Evolutionary conservation across 35 echinoderm and acorn worm species (phyloP), one percentile per base, ranked within the genome.

Genomic region (Apostichopus japonicus): DNA sequence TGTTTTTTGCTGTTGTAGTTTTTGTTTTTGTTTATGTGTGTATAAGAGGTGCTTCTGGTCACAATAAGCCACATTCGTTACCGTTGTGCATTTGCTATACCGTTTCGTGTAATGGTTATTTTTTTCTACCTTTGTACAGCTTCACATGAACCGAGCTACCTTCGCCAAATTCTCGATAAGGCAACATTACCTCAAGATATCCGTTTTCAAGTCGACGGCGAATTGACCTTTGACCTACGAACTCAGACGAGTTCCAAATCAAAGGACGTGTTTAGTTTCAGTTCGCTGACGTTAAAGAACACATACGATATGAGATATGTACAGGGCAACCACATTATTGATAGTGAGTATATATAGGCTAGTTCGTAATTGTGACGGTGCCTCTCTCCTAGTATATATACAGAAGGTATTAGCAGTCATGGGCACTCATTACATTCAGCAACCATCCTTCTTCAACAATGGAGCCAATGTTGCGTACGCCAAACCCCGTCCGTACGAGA

Each of bases 271-370:
- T 93, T 93, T 52, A 95, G 94, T 27, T 93, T 96, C 63, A 92
- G 79, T 79, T 23, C 93, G 2, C 70, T 96, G 5, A 53, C 72
- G 8, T 83, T 99, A n/a, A 94, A 93, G 77, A 99, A 93, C 72
- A 95, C 95, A 88, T 99, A 99, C 77, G 97, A 99, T 54, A 93
- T 94, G 65, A 90, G 77, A 44, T 99, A 96, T 58, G 87, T 99
- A 7, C 97, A 99, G 86, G 95, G 97, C 52, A 99, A 99, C 78
- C 93, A 95, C 21, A 99, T 99, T 53, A 94, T 94, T 59, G 81
- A 99, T 75, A 94, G 97, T 99, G 92, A 96, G 97, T 98, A 57
- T n/a, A 75, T 75, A 19, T 44, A 44, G 33, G 33, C 33, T 44
- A 44, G 33, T 44, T 44, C 4, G 33, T 44, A 44, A 44, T 44